phyloP scores from a whole-genome alignment of 2,113 vertebrate species.

The Stictonetta naevosa region DNA sequence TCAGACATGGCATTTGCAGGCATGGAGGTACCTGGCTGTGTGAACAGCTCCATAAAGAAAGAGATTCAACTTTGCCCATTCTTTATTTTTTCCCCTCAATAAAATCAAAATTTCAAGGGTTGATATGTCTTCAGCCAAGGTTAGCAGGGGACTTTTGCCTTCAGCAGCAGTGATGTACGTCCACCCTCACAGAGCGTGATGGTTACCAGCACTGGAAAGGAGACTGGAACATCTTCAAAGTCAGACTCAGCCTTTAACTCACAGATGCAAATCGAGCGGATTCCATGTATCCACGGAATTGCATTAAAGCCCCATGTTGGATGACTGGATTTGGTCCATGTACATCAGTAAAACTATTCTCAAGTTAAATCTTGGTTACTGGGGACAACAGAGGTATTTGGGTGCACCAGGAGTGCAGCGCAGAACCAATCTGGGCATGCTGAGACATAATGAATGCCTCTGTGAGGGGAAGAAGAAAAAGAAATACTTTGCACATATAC shows the following conservation, averaged over 20 bases:
- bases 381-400: neutral
- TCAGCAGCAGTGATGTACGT: neutral
- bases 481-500: neutral
- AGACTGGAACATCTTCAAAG: neutral
- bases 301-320: neutral
- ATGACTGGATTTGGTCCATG: neutral
- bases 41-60: neutral
- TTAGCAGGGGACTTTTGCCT: neutral
- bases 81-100: neutral
- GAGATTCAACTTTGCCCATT: neutral
- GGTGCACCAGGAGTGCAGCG: neutral
- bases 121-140: neutral
- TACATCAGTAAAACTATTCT: neutral
- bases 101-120: neutral
- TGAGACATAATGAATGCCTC: neutral
- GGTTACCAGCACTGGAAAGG: neutral
- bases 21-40: neutral
- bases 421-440: rapidly evolving
- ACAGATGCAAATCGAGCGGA: neutral
- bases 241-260: neutral
- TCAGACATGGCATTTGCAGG: neutral
- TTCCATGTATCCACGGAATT: rapidly evolving
- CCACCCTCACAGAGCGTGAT: rapidly evolving
- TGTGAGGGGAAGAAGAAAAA: neutral
- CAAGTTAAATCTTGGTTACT: neutral